Conservation (phyloP, 2,113 vertebrate genomes). For the Campylorhamphus procurvoides region DNA sequence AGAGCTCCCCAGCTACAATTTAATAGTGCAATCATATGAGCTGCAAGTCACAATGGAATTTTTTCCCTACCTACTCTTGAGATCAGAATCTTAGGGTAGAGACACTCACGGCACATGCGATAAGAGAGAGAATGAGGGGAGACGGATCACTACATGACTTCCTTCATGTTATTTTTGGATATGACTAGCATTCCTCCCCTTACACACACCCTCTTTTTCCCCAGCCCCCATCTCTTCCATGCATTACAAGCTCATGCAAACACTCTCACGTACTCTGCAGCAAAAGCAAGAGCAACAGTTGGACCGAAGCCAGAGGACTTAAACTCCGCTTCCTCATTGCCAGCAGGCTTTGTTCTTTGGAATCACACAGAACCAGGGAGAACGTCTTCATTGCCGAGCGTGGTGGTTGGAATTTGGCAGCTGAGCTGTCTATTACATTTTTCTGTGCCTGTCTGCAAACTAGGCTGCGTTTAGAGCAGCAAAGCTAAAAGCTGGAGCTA, state of each 20-base stretch:
- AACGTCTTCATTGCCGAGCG: slow-evolving; percentile 18
- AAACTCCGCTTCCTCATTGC: slow-evolving; percentile 36
- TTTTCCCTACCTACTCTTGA: not conserved
- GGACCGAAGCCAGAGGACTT: slow-evolving; percentile 62
- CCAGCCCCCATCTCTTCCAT: slow-evolving; percentile 43
- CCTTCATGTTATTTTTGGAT: slow-evolving; percentile 74
- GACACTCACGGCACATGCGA: not conserved
- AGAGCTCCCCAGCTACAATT: not conserved
- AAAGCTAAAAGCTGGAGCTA: not conserved
- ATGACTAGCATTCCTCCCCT: slow-evolving; percentile 65
- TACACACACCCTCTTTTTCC: slow-evolving; percentile 71
- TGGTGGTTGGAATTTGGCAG: slow-evolving; percentile 34
- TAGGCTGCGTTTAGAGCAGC: slow-evolving; percentile 7
- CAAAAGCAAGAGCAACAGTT: slow-evolving; percentile 39
- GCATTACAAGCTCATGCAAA: slow-evolving; percentile 54
- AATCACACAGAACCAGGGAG: slow-evolving; percentile 27
- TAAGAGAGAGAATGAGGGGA: slow-evolving; percentile 37
- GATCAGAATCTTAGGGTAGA: not conserved
- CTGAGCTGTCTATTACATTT: not conserved
- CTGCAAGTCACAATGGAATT: not conserved
- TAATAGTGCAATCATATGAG: not conserved
- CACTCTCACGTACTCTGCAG: slow-evolving; percentile 36
- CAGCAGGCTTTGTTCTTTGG: slow-evolving; percentile 72
- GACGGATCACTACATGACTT: not conserved
- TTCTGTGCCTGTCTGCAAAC: not conserved